These are phyloP conservation scores for Pedetes capensis DNA, from an alignment of 2,113 vertebrate genomes.

Conservation along the genomic window DNA sequence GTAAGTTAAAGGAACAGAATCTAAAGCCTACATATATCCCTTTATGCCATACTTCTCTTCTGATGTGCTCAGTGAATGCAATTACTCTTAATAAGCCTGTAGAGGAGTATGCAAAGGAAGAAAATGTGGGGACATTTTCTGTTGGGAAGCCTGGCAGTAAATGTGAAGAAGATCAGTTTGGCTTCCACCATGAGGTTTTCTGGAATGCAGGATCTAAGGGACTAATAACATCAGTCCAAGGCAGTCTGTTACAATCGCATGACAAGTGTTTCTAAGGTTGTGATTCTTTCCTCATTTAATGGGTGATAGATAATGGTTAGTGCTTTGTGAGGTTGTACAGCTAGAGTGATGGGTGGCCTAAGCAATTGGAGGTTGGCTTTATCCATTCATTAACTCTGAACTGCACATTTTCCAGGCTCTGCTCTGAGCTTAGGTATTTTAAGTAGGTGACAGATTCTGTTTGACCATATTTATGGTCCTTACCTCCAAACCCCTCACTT, in stretches of 20 bases:
- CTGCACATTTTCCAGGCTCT: background rate
- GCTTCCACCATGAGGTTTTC: background rate
- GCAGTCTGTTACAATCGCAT: background rate
- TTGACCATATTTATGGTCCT: background rate
- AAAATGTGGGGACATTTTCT: too few species aligned
- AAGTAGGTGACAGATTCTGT: background rate
- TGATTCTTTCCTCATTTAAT: background rate
- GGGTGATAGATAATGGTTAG: background rate
- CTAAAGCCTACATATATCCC: background rate
- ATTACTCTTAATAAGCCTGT: background rate
- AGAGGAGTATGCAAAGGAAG: background rate
- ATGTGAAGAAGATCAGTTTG: background rate
- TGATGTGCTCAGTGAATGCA: background rate
- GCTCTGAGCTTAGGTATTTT: slow-evolving; percentile 10
- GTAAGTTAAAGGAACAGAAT: background rate
- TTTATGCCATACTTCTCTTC: background rate
- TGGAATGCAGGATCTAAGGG: background rate
- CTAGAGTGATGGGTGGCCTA: background rate
- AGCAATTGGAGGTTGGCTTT: background rate
- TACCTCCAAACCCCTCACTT: background rate
- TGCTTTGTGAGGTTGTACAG: background rate
- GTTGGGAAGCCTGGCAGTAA: background rate
- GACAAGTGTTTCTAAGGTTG: background rate
- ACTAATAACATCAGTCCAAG: background rate
- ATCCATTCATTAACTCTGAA: slow-evolving; percentile 4